phyloP scores from a whole-genome alignment of 2,113 vertebrate genomes.

The Perca flavescens region DNA sequence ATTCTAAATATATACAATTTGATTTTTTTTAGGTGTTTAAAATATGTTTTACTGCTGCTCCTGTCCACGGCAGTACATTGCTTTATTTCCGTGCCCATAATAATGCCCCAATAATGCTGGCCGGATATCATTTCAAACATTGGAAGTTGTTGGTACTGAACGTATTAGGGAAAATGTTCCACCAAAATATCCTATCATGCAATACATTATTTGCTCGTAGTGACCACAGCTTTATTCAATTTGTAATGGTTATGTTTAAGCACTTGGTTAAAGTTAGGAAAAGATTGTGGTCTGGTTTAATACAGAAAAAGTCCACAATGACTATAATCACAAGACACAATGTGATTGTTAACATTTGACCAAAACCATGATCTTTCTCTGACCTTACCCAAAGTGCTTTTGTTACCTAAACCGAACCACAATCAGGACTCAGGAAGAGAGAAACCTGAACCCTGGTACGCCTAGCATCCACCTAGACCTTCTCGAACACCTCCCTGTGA shows the following conservation, averaged over 20 bases:
- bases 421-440: not conserved
- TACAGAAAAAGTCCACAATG: not conserved
- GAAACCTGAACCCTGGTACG: not conserved
- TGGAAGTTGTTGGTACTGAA: not conserved
- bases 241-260: not conserved
- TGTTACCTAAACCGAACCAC: not conserved
- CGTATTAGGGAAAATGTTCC: not conserved
- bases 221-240: not conserved
- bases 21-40: no score
- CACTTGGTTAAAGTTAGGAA: not conserved
- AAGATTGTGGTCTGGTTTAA: not conserved
- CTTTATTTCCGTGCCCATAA: no score
- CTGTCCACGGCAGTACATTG: no score
- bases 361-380: not conserved
- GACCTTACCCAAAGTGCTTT: not conserved
- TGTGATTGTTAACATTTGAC: not conserved
- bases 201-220: not conserved
- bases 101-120: not conserved
- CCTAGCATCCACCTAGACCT: no score
- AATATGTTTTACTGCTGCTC: no score
- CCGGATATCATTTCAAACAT: not conserved
- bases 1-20: no score
- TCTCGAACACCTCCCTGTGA: no score
- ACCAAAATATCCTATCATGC: not conserved
- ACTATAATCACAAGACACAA: constrained; percentile 9